These are phyloP conservation scores for Excalfactoria chinensis DNA, from an alignment of 2,113 vertebrate genomes.

Conservation along the genomic window DNA sequence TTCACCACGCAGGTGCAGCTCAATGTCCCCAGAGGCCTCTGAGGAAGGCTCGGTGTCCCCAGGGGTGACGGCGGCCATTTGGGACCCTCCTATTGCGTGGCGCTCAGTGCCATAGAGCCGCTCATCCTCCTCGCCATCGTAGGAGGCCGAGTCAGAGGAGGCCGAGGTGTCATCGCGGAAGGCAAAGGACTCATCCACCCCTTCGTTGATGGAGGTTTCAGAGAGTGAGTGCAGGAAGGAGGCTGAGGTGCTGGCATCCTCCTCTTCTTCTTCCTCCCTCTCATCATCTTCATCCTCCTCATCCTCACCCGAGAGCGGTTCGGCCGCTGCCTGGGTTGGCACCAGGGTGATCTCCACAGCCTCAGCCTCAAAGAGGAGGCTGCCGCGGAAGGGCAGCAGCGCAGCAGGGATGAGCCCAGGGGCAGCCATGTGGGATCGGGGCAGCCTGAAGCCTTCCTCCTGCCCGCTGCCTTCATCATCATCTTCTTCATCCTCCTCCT, in stretches of 20 bases:
- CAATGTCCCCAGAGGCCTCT: neutral
- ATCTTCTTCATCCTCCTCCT: constrained; percentile 28
- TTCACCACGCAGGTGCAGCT: neutral
- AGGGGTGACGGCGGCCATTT: rapidly evolving
- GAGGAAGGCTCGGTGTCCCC: neutral
- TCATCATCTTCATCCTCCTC: constrained; percentile 76
- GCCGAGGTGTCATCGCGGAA: constrained; percentile 93
- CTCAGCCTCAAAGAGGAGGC: constrained; percentile 92
- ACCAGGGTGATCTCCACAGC: constrained; percentile 86
- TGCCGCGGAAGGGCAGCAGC: constrained; percentile 89
- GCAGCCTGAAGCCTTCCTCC: neutral
- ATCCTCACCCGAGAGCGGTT: constrained; percentile 74
- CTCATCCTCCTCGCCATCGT: constrained; percentile 89
- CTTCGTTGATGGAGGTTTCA: constrained; percentile 92
- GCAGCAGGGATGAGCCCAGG: constrained; percentile 89
- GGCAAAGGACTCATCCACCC: constrained; percentile 91
- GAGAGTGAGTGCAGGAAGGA: constrained; percentile 94
- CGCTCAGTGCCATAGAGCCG: constrained; percentile 87
- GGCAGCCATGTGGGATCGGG: constrained; percentile 43
- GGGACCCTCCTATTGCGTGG: constrained; percentile 68
- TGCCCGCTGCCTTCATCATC: neutral
- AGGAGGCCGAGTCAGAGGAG: constrained; percentile 91
- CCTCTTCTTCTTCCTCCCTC: constrained; percentile 80
- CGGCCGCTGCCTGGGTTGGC: constrained; percentile 67
- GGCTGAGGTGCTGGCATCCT: constrained; percentile 88